Percentiles rank a stretch among this genome's conserved stretches.
phyloP scores from a whole-genome alignment of 2,113 vertebrate genomes.

The Erythrocercus mccallii region DNA sequence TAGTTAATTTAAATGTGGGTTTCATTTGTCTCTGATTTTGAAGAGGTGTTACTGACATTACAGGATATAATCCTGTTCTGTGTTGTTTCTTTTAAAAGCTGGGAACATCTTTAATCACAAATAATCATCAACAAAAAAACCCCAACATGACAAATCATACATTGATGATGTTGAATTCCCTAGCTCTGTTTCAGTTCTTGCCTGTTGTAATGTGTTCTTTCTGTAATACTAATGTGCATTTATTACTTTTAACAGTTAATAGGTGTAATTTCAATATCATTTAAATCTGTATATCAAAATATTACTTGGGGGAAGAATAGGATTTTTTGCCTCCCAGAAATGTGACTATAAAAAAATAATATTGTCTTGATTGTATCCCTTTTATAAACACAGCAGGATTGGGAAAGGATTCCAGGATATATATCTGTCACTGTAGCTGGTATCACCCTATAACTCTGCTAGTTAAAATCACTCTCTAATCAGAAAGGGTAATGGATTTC shows the following conservation, averaged over 20 bases:
- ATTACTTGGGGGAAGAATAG: neutral
- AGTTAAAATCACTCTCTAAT: slow-evolving; percentile 36
- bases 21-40: neutral
- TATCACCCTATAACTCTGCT: slow-evolving; percentile 20
- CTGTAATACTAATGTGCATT: neutral
- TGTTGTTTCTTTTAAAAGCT: neutral
- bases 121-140: neutral
- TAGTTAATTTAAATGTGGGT: neutral
- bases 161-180: neutral
- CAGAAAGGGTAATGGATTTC: slow-evolving; percentile 22
- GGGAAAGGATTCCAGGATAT: neutral
- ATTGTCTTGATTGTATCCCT: neutral
- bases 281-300: neutral
- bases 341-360: neutral
- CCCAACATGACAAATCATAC: neutral
- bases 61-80: neutral
- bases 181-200: neutral
- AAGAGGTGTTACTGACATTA: neutral
- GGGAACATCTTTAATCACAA: neutral
- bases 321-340: neutral
- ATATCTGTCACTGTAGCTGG: slow-evolving; percentile 13
- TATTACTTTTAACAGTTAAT: neutral
- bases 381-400: slow-evolving; percentile 4
- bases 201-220: neutral
- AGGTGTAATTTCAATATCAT: neutral